These are phyloP conservation scores for Fragum whitleyi DNA, from an alignment of 2,888 invertebrate species.

Conservation along the genomic window DNA sequence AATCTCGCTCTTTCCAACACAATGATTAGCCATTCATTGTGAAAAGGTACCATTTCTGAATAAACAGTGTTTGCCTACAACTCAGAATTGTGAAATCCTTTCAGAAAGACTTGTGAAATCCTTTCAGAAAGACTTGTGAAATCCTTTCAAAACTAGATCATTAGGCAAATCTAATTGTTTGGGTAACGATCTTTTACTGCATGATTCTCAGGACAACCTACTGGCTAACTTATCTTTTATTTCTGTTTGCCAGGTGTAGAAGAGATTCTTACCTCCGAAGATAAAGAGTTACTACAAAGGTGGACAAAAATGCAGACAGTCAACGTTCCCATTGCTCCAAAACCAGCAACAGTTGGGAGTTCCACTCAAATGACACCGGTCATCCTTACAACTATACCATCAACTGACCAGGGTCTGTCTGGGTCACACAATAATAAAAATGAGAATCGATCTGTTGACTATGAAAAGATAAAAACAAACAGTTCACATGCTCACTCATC, in stretches of 20 bases:
- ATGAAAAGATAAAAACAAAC: background rate
- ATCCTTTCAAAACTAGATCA: too few species aligned
- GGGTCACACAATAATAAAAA: background rate
- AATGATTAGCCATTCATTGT: too few species aligned
- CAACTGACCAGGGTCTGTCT: background rate
- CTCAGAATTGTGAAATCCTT: too few species aligned
- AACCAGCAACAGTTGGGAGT: constrained; percentile 37
- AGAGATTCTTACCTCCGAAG: constrained; percentile 75
- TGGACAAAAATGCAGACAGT: constrained; percentile 83
- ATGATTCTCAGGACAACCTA: too few species aligned
- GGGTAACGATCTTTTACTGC: too few species aligned
- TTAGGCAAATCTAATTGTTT: too few species aligned
- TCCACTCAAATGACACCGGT: constrained; percentile 29
- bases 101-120: too few species aligned
- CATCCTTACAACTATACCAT: background rate
- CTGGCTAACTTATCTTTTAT: too few species aligned
- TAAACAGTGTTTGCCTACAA: too few species aligned
- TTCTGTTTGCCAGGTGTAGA: constrained; percentile 30
- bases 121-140: too few species aligned
- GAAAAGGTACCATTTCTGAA: too few species aligned
- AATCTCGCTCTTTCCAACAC: too few species aligned
- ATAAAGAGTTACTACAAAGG: constrained; percentile 81
- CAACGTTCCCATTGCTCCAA: constrained; percentile 65
- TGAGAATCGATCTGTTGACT: background rate
- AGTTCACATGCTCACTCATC: background rate